These are phyloP conservation scores for Falcunculus frontatus DNA, from an alignment of 2,113 vertebrate genomes.

Conservation along the genomic window DNA sequence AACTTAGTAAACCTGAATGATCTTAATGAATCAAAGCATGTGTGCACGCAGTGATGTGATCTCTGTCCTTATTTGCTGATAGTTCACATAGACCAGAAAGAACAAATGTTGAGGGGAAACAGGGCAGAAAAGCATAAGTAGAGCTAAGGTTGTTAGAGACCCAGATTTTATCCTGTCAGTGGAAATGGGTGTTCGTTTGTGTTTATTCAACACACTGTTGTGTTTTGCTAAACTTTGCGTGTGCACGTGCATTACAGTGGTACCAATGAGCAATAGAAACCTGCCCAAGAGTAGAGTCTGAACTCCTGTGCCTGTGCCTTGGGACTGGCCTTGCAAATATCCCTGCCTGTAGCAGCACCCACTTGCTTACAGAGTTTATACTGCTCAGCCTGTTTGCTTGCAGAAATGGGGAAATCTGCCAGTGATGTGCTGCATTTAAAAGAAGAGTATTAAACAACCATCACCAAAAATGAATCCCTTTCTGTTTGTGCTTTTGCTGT, in stretches of 20 bases:
- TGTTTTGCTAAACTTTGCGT: background rate
- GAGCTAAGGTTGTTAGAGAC: background rate
- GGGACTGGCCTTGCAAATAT: background rate
- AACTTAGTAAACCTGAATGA: background rate
- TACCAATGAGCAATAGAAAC: background rate
- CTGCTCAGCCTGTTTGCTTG: background rate
- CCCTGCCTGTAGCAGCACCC: background rate
- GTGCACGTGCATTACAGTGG: background rate
- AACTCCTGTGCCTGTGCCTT: background rate
- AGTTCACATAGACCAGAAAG: background rate
- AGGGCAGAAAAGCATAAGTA: background rate
- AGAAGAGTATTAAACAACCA: background rate
- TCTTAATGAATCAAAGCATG: background rate
- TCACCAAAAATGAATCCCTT: background rate
- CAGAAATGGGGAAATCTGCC: background rate
- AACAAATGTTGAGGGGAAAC: background rate
- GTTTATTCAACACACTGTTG: background rate
- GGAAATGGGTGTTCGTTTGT: background rate
- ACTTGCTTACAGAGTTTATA: background rate
- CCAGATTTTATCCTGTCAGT: background rate
- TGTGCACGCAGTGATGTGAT: background rate
- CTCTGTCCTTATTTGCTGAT: background rate
- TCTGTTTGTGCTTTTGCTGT: background rate
- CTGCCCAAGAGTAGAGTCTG: background rate
- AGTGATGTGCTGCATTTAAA: background rate